phyloP scores from a whole-genome alignment of 2,888 invertebrate species.

The Hoplodrina ambigua region DNA sequence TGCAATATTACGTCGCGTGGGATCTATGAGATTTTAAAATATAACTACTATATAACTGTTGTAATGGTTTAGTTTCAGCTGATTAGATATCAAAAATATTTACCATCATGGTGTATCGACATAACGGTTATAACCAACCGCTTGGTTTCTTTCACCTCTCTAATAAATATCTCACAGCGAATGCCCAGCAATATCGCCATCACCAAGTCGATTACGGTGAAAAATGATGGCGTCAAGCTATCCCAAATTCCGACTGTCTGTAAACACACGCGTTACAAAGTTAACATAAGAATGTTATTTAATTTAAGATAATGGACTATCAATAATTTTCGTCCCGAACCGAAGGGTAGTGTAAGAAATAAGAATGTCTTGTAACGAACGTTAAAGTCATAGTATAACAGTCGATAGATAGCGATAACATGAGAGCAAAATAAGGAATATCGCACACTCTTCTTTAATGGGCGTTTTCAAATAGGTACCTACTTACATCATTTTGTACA shows the following conservation, averaged over 20 bases:
- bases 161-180: constrained; percentile 72
- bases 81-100: constrained; percentile 8
- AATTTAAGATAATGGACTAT: background rate
- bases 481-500: constrained; percentile 74
- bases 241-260: constrained; percentile 58
- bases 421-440: background rate
- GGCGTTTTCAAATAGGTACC: constrained; percentile 46
- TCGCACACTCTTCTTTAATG: background rate
- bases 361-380: too few relatives aligned
- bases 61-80: background rate
- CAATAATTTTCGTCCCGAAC: background rate
- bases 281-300: too few relatives aligned
- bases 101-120: constrained; percentile 75
- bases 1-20: too few relatives aligned
- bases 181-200: constrained; percentile 69
- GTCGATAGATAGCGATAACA: too few relatives aligned
- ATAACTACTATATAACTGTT: background rate
- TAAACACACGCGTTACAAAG: constrained; percentile 7
- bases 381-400: too few relatives aligned
- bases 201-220: constrained; percentile 62
- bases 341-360: too few relatives aligned
- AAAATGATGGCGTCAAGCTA: constrained; percentile 57
- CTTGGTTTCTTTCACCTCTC: constrained; percentile 76
- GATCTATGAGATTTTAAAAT: too few relatives aligned
- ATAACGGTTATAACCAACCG: constrained; percentile 72